These are phyloP conservation scores for Idaea straminata DNA, from an alignment of 2,888 invertebrate genomes.

Conservation along the genomic window DNA sequence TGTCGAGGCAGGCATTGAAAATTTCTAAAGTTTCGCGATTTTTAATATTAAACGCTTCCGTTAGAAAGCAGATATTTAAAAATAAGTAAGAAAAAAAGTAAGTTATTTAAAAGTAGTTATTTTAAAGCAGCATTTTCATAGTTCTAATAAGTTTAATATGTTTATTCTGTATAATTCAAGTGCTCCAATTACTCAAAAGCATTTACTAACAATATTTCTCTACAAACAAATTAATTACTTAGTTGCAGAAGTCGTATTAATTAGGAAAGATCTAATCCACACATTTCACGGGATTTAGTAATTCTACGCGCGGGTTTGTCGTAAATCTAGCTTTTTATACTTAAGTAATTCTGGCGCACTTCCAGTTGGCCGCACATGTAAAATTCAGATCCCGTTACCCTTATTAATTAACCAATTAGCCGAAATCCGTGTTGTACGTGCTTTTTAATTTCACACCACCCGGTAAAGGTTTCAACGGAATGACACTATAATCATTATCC, in stretches of 20 bases:
- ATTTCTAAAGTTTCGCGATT: not conserved
- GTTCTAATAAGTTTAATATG: too few relatives aligned
- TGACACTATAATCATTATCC: conserved; percentile 1
- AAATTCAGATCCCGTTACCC: conserved; percentile 53
- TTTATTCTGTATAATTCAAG: not conserved
- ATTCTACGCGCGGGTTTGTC: conserved; percentile 30
- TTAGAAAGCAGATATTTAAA: not conserved
- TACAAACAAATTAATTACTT: conserved; percentile 15
- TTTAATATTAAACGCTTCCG: not conserved
- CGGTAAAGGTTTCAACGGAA: conserved; percentile 43
- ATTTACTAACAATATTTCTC: not conserved
- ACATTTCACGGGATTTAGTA: conserved; percentile 21
- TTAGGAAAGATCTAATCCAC: conserved; percentile 12
- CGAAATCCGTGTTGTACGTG: conserved; percentile 60
- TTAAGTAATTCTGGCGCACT: conserved; percentile 55
- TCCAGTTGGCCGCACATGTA: conserved; percentile 63
- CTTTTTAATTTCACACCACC: conserved; percentile 63
- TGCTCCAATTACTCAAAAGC: not conserved
- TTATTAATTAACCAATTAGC: conserved; percentile 78
- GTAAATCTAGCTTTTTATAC: conserved; percentile 60
- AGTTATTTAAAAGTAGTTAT: not conserved
- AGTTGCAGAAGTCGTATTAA: conserved; percentile 4
- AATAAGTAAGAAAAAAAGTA: not conserved
- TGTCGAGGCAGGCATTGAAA: not conserved
- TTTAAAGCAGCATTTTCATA: too few relatives aligned